These are phyloP conservation scores for Cataglyphis altisquamis DNA, from an alignment of 2,888 invertebrate genomes.

Conservation along the genomic window DNA sequence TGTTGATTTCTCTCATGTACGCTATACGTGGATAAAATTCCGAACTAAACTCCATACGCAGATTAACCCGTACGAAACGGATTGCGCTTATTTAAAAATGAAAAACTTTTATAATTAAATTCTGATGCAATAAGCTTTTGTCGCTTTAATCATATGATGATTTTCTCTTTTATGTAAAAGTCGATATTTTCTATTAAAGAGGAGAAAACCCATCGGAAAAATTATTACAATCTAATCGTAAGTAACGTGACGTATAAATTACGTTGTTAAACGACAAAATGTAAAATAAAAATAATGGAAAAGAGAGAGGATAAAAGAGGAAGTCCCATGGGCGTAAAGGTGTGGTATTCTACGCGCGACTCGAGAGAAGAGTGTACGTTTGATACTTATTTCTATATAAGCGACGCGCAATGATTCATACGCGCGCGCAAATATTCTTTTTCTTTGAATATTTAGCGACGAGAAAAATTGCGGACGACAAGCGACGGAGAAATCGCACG, in stretches of 20 bases:
- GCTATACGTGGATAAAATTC: conserved; percentile 10
- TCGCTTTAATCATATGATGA: not conserved
- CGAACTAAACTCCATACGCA: not conserved
- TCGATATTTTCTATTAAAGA: conserved; percentile 4
- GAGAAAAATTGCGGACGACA: conserved; percentile 38
- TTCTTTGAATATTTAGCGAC: conserved; percentile 8
- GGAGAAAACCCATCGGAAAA: not conserved
- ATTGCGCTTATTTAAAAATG: not conserved
- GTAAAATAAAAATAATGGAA: not conserved
- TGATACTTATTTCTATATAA: conserved; percentile 27
- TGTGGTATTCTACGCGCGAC: not conserved
- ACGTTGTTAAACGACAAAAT: not conserved
- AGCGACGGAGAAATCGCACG: conserved; percentile 12
- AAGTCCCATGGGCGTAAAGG: not conserved
- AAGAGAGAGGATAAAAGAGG: not conserved
- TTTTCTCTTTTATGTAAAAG: not conserved
- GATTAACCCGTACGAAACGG: not conserved
- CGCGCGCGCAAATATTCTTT: not conserved
- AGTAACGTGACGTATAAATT: too few relatives aligned
- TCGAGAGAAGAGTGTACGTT: not conserved
- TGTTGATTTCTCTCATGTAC: conserved; percentile 31
- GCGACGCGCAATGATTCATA: conserved; percentile 34
- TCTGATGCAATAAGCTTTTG: not conserved
- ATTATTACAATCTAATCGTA: not conserved
- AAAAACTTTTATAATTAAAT: conserved; percentile 14